These are phyloP conservation scores for Malthinus flaveolus DNA, from an alignment of 2,888 invertebrate species.

Conservation along the genomic window DNA sequence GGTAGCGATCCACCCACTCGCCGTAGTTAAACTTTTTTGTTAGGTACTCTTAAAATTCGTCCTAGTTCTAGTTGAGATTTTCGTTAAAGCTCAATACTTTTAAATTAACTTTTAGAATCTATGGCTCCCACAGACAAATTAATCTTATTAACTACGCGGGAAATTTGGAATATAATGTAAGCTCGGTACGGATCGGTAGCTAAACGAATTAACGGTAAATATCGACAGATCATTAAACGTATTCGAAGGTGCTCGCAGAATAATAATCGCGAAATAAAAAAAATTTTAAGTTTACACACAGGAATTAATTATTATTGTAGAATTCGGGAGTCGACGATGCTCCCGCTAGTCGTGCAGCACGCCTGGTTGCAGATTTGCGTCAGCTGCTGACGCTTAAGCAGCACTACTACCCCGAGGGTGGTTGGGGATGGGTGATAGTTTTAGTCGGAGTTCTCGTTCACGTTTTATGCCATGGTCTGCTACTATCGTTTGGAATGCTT, in stretches of 20 bases:
- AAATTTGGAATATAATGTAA: too few species aligned
- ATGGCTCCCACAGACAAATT: too few species aligned
- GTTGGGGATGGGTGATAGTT: constrained; percentile 85
- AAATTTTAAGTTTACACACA: constrained; percentile 6
- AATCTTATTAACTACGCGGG: too few species aligned
- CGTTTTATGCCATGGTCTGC: constrained; percentile 74
- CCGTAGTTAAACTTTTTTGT: too few species aligned
- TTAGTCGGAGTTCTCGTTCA: constrained; percentile 73
- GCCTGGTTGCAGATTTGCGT: constrained; percentile 59
- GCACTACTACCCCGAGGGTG: constrained; percentile 86
- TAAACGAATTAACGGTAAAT: too few species aligned
- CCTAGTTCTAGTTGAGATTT: too few species aligned
- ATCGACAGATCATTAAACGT: too few species aligned
- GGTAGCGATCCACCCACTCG: too few species aligned
- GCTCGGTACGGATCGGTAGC: too few species aligned
- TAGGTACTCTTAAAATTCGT: background rate
- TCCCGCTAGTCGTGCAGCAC: constrained; percentile 58
- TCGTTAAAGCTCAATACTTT: too few species aligned
- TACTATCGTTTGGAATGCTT: constrained; percentile 63
- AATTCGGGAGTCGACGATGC: constrained; percentile 56
- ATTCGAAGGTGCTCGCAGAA: constrained; percentile 5
- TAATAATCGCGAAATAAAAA: constrained; percentile 1
- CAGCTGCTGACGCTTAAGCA: constrained; percentile 71
- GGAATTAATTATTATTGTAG: constrained; percentile 21
- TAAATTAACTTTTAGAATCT: too few species aligned